These are phyloP conservation scores for Rhabdophis nuchalis DNA, from an alignment of 2,797 vertebrate species.

Conservation along the genomic window DNA sequence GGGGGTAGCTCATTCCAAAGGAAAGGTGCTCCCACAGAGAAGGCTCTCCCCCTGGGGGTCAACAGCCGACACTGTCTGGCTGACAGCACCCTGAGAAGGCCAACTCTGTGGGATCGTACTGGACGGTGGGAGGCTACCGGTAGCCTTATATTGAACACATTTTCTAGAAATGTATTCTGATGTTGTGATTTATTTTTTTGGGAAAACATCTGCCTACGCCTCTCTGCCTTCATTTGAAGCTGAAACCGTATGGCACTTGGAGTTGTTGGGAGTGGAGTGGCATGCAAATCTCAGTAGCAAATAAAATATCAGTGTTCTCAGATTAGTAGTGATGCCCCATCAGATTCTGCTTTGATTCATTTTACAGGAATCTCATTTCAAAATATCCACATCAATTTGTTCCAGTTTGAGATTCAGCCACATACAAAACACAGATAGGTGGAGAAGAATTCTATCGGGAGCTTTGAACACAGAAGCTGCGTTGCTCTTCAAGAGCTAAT, in stretches of 20 bases:
- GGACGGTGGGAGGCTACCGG: too few species aligned
- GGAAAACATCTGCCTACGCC: neutral
- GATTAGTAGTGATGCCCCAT: neutral
- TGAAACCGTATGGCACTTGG: neutral
- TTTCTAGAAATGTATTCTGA: neutral
- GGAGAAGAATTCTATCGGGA: neutral
- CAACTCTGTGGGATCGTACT: too few species aligned
- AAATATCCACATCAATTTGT: neutral
- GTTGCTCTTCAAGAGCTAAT: neutral
- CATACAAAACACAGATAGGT: neutral
- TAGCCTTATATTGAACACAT: neutral
- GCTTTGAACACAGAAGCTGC: neutral
- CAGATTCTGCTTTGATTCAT: neutral
- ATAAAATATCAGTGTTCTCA: neutral
- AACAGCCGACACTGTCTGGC: too few species aligned
- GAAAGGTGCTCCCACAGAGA: too few species aligned
- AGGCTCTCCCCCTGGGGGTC: too few species aligned
- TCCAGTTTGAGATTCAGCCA: neutral
- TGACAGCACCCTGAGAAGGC: too few species aligned
- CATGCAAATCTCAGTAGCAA: neutral
- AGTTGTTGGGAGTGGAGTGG: neutral
- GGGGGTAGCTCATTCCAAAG: too few species aligned
- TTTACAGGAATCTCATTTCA: neutral
- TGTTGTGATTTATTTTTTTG: neutral
- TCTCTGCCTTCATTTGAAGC: neutral